Evolutionary conservation across 2,113 vertebrate genomes (phyloP).

Genomic region (Campylorhamphus procurvoides): DNA sequence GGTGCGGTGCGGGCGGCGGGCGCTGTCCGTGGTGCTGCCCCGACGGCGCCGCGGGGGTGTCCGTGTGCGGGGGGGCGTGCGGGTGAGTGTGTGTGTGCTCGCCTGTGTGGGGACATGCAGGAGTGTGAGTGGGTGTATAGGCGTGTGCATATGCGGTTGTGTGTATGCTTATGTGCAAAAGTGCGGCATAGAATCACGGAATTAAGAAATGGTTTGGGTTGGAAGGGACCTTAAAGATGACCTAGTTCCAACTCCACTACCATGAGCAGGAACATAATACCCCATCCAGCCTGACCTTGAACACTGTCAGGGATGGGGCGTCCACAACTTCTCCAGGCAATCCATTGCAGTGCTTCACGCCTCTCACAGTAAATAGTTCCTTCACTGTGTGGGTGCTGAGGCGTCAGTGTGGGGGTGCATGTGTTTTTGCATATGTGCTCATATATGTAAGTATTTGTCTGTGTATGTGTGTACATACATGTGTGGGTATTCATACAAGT

Average conservation of each 20-base stretch:
- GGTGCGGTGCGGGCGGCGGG: not conserved
- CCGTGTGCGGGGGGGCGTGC: not conserved
- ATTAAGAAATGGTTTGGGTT: no score
- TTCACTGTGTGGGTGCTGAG: not conserved
- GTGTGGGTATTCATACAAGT: accelerated
- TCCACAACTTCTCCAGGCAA: not conserved
- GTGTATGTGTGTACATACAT: accelerated
- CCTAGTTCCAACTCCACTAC: not conserved
- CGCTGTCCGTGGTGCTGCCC: slow-evolving; percentile 92
- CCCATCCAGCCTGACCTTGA: not conserved
- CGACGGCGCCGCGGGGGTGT: not conserved
- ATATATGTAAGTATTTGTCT: not conserved
- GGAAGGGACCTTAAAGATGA: not conserved
- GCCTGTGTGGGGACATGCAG: accelerated
- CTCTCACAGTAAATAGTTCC: not conserved
- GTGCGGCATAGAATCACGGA: not conserved
- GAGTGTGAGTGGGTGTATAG: accelerated
- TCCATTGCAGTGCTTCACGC: not conserved
- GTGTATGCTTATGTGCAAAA: accelerated
- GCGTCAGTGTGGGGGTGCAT: accelerated
- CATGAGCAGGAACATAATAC: not conserved
- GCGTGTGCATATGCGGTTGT: accelerated
- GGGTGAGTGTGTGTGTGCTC: accelerated
- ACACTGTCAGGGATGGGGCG: not conserved
- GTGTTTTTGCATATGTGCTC: not conserved